Evolutionary conservation across 1,140 invertebrate genomes (phyloP).

Genomic region (Venustaconcha ellipsiformis): DNA sequence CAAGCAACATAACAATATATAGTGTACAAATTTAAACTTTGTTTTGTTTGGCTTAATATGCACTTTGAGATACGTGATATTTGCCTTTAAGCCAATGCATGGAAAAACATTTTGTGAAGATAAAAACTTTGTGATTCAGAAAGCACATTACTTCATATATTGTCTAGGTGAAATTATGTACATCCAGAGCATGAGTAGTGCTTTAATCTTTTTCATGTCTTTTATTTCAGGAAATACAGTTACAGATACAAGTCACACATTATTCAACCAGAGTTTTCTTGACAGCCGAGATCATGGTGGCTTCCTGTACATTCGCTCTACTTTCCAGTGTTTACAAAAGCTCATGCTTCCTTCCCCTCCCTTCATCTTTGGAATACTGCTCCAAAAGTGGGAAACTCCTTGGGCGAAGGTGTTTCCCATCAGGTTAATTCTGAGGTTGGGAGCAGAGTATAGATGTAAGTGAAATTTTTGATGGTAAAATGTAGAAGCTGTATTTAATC

Average conservation of each 20-base stretch:
- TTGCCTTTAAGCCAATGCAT: too few species aligned
- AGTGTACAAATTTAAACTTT: too few species aligned
- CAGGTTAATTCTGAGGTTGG: conserved; percentile 82
- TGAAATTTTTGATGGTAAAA: conserved; percentile 6
- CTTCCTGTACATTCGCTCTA: conserved; percentile 85
- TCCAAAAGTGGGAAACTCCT: conserved; percentile 88
- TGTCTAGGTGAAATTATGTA: too few species aligned
- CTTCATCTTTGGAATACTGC: conserved; percentile 83
- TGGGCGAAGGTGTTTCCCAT: conserved; percentile 90
- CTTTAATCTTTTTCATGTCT: not conserved
- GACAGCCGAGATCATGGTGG: conserved; percentile 86
- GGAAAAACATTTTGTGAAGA: too few species aligned
- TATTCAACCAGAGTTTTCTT: conserved; percentile 74
- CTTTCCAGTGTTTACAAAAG: conserved; percentile 86
- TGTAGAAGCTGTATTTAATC: too few species aligned
- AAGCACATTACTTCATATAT: too few species aligned
- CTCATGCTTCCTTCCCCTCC: conserved; percentile 80
- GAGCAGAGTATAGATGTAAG: conserved; percentile 84
- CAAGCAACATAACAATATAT: too few species aligned
- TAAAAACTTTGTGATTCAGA: too few species aligned
- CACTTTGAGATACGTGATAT: too few species aligned
- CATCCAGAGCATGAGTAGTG: too few species aligned
- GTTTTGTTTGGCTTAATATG: too few species aligned
- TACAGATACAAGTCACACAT: conserved; percentile 79
- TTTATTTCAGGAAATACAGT: conserved; percentile 76